Evolutionary conservation across 1,140 invertebrate genomes (phyloP), one percentile per base, ranked within the genome.

Genomic region (Apocrypta bakeri): DNA sequence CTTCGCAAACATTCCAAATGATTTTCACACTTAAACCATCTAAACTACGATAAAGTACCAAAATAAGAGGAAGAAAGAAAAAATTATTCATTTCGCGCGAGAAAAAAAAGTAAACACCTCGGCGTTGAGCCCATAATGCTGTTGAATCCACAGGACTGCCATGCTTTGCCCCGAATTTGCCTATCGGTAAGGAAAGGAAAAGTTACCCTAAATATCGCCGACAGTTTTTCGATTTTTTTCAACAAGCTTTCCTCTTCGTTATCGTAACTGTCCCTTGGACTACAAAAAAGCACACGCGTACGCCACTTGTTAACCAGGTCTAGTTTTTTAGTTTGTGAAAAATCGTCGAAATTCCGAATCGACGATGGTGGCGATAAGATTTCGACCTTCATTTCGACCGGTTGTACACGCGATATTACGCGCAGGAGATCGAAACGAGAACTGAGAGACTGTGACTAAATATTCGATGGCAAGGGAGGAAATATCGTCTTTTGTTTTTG

Each of bases 131-230:
- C 85, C 83, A 85, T 85, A 37, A 76, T 40, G 71, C 75, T 63
- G 1, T 75, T 76, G 6, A 84, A 82, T 56, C 85, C 84, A 64
- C 74, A 81, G 27, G 79, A 75, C 24, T 81, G 64, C 48, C 74
- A 81, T 0, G 81, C 80, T 56, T 86, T 86, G 76, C 81, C 84
- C 11, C 69, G 82, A 1, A 84, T 74, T 56, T 85, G 83, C 68
- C 69, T 33, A 17, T 86, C 82, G 12, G 79, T 77, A 4, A 85
- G 66, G 56, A 85, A 85, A 0, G 82, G 86, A 77, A 83, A 85
- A 24, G 72, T 63, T 0, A 86, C 81, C 78, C 79, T 78, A 1
- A 76, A 17, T 9, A 81, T 37, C 2, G 48, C 75, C 29, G 78
- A 12, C 29, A 33, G 37, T 24, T 24, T 68, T 25, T 76, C 48